Conservation (phyloP, 2,113 vertebrate species). For the Cinclus cinclus region DNA sequence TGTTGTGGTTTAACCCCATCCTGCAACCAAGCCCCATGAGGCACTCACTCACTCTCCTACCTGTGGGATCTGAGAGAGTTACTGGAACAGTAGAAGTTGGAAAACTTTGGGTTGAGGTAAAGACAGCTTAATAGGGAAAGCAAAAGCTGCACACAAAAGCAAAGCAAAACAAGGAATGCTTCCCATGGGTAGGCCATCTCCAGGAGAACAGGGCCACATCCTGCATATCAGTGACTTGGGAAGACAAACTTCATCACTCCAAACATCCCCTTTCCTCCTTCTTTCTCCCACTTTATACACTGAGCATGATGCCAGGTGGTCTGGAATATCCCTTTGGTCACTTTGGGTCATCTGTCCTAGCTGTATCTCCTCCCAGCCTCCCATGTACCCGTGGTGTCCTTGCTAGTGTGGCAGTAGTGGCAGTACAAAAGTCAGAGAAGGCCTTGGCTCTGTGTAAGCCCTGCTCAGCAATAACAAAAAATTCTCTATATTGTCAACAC, state of each 20-base stretch:
- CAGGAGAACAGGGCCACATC: neutral
- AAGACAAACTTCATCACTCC: neutral
- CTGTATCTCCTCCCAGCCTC: neutral
- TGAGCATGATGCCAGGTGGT: neutral
- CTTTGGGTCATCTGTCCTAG: neutral
- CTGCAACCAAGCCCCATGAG: neutral
- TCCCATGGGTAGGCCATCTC: neutral
- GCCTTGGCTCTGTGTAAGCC: neutral
- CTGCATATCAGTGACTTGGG: rapidly evolving
- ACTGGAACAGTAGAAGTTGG: neutral
- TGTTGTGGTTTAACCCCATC: neutral
- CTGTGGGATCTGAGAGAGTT: neutral
- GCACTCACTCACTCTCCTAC: neutral
- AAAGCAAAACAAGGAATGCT: neutral
- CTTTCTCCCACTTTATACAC: neutral
- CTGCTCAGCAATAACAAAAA: neutral
- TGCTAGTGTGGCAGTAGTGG: neutral
- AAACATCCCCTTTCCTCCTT: neutral
- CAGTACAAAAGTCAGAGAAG: neutral
- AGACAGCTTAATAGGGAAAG: neutral
- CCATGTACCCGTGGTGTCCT: neutral
- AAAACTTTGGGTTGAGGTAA: neutral
- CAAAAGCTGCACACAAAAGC: neutral
- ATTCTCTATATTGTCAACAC: neutral
- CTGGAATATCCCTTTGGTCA: neutral